Base-by-base conservation (phyloP, 1,140 invertebrate genomes). In the Conus betulinus region DNA sequence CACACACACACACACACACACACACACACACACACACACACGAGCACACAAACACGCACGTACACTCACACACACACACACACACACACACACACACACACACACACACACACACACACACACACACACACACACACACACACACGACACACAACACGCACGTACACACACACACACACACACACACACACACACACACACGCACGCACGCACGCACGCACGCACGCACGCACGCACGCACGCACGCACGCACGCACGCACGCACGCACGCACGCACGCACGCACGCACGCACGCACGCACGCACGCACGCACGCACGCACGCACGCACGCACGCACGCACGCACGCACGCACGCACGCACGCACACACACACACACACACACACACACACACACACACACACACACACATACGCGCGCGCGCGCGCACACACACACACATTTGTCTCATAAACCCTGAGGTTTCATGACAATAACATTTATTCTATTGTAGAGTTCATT, bases 381-480 rank as follows among this genome's bases (percentile, higher is more conserved):
- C 67, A 71, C 67, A 71, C 67, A 71, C 67, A 71, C 67, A 71
- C 67, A 71, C 67, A 71, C 67, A 71, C 67, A 71, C 67, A 71
- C 67, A 71, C 67, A 71, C 67, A 71, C 67, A 71, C 67, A 71
- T 7, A 71, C 67, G 10, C 67, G 10, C 67, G 10, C 67, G 10
- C 67, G 10, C 67, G 10, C 67, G 10, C 67, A 23, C 67, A 71
- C 67, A n/a, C 23, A n/a, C 15, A 71, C 67, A 10, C 3, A 71
- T 20, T 60, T 60, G 57, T 39, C 39, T 39, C 39, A 39, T 39
- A 39, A 39, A 39, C 39, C 39, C 39, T 39, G 39, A 39, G 39
- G 39, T 39, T 39, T 39, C 39, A 39, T 39, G 39, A 39, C 39
- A 39, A 39, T 39, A 39, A 39, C 0, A 39, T 39, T 39, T 39